Percentiles rank a stretch among this genome's conserved stretches.
Evolutionary conservation across 2,113 vertebrate species (phyloP).

Genomic region (Deroptyus accipitrinus): DNA sequence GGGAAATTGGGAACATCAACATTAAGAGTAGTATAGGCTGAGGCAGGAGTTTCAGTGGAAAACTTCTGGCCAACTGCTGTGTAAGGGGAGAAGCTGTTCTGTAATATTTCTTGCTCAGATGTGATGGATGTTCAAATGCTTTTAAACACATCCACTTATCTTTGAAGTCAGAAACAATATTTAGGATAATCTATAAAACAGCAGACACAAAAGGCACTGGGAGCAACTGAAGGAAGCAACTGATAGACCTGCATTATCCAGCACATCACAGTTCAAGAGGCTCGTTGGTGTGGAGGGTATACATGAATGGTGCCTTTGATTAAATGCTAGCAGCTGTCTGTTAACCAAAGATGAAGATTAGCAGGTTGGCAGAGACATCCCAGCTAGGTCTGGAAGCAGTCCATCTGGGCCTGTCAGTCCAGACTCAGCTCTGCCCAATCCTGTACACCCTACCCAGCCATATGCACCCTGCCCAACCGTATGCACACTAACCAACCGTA

Average conservation of each 20-base stretch:
- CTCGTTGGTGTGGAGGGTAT: neutral
- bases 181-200: neutral
- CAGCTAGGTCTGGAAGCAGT: neutral
- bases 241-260: neutral
- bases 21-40: neutral
- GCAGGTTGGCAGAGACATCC: neutral
- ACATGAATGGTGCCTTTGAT: neutral
- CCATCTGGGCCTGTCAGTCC: neutral
- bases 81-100: neutral
- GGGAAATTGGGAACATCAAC: neutral
- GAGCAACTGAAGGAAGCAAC: neutral
- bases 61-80: neutral
- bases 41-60: neutral
- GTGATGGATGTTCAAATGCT: neutral
- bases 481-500: neutral
- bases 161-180: constrained; percentile 30
- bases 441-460: neutral
- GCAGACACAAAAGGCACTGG: neutral
- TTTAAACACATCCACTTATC: neutral
- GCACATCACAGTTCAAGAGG: neutral
- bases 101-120: neutral
- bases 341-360: neutral
- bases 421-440: neutral
- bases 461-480: neutral
- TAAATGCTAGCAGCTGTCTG: neutral